Conservation (phyloP, 2,888 invertebrate genomes). For the Agrotis segetum region DNA sequence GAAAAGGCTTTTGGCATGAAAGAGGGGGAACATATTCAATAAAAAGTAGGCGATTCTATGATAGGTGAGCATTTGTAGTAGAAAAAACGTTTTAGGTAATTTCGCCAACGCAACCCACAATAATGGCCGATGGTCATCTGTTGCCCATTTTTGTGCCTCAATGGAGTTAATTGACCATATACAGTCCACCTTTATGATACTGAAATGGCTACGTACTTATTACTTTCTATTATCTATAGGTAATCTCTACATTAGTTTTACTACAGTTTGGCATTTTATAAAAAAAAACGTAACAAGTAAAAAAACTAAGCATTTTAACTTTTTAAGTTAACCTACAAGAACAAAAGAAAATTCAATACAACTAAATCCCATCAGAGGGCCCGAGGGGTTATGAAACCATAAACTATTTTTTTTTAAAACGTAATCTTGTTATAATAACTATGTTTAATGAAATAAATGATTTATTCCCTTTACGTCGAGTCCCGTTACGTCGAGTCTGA, state of each 20-base stretch:
- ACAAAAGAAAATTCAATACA: conserved; percentile 10
- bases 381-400: not conserved
- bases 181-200: conserved; percentile 72
- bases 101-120: conserved; percentile 44
- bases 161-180: conserved; percentile 81
- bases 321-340: conserved; percentile 18
- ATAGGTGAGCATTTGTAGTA: not conserved
- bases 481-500: no score
- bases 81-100: not conserved
- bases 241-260: conserved; percentile 67
- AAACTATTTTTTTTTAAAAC: not conserved
- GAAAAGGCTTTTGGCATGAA: conserved; percentile 3
- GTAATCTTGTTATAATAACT: not conserved
- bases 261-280: conserved; percentile 80
- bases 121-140: conserved; percentile 45
- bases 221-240: conserved; percentile 75
- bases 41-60: not conserved
- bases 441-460: not conserved
- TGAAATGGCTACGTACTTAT: conserved; percentile 76
- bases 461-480: no score
- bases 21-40: conserved; percentile 17
- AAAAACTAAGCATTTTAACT: conserved; percentile 31
- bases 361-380: not conserved
- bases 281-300: conserved; percentile 65
- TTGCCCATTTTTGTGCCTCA: conserved; percentile 71